These are phyloP conservation scores for Caretta caretta DNA, from an alignment of 2,113 vertebrate species.

Conservation along the genomic window DNA sequence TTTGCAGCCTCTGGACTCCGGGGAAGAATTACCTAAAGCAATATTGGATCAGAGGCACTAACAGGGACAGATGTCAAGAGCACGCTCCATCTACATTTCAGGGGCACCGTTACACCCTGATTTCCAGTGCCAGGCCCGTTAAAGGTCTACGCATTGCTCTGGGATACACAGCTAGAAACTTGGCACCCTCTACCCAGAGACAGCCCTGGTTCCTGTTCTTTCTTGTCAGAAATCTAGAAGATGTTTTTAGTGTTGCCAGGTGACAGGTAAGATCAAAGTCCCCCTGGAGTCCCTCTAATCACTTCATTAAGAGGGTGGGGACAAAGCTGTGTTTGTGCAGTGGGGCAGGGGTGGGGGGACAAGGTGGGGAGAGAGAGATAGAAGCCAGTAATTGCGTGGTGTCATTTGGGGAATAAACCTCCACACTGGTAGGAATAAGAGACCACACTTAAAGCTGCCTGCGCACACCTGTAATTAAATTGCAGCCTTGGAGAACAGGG, in stretches of 20 bases:
- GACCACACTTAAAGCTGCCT: neutral
- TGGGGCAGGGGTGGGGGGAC: neutral
- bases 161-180: neutral
- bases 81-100: neutral
- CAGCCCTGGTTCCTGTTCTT: conserved; percentile 12
- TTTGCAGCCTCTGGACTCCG: neutral
- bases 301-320: conserved; percentile 41
- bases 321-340: neutral
- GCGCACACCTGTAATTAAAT: conserved; percentile 31
- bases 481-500: neutral
- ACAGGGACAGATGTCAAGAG: neutral
- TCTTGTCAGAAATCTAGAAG: neutral
- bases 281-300: conserved; percentile 18
- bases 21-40: neutral
- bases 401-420: neutral
- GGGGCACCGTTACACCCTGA: neutral
- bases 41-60: neutral
- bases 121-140: neutral
- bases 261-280: conserved; percentile 13
- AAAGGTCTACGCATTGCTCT: neutral
- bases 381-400: conserved; percentile 14
- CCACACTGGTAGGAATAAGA: conserved; percentile 9
- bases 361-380: neutral
- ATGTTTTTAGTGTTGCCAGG: neutral
- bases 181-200: neutral